Base-by-base conservation (phyloP, 2,888 invertebrate species). In the Mesochorus sp. region DNA sequence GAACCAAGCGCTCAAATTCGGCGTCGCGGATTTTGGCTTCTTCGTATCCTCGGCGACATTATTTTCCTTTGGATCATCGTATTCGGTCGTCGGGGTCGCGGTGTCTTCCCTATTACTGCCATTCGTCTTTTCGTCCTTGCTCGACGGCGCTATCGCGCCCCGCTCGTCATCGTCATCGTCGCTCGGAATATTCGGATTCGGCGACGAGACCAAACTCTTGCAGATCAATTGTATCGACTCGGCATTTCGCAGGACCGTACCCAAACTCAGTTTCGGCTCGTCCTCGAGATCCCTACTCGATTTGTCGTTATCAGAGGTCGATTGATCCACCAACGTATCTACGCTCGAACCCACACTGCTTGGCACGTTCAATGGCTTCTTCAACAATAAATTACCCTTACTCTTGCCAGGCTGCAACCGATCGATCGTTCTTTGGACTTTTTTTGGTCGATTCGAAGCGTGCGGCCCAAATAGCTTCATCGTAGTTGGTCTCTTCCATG, bases 1-100 rank as follows among this genome's bases (percentile, higher is more conserved):
- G 80, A 97, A 96, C 97, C 97, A 97, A 26, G 97, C 97, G 88
- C 96, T 97, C 70, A 97, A 92, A 91, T 97, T 97, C 0, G 97
- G 97, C 34, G 96, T 96, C 14, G 95, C 95, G 1, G 89, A 85
- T 88, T 95, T 95, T 79, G 94, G 93, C 85, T 94, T 93, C 79
- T 93, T 93, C 78, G 90, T 77, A 82, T 91, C 90, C 78, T 91
- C 90, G 19, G n/a, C 28, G 5, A 42, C 21, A 39, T 71, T 71
- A 55, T 57, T 78, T 17, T 76, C 67, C 42, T 82, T 81, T 39
- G 70, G 55, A 31, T 72, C 76, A 37, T 81, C 82, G 51, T 71
- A 74, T 37, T 81, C 72, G 57, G 85, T 87, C 12, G 82, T 87
- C 53, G 80, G 82, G 31, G 82, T 83, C 49, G 84, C 82, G 1